Conservation (phyloP, 2,113 vertebrate genomes). For the Centrocercus urophasianus region DNA sequence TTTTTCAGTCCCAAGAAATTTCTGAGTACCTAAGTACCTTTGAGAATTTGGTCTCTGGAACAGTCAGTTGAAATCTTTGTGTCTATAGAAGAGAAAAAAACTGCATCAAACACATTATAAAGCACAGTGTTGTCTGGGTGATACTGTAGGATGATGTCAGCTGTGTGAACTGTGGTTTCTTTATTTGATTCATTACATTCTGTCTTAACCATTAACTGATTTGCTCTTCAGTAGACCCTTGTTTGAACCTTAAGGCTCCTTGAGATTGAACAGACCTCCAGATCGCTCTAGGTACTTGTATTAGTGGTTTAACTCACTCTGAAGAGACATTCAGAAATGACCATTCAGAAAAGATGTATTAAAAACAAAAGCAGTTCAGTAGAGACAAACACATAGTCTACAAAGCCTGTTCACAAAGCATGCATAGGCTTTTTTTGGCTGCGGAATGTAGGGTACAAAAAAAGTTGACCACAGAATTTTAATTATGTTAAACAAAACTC, state of each 20-base stretch:
- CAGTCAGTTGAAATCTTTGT: conserved; percentile 72
- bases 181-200: conserved; percentile 77
- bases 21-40: conserved; percentile 28
- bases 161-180: conserved; percentile 76
- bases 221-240: conserved; percentile 70
- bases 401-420: conserved; percentile 63
- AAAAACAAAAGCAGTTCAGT: conserved; percentile 73
- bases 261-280: conserved; percentile 79
- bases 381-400: conserved; percentile 68
- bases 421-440: conserved; percentile 47
- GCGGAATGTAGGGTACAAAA: background rate
- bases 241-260: conserved; percentile 74
- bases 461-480: conserved; percentile 68
- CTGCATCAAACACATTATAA: conserved; percentile 59
- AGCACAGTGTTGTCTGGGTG: conserved; percentile 74
- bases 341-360: conserved; percentile 54
- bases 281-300: conserved; percentile 73
- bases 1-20: background rate
- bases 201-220: conserved; percentile 75
- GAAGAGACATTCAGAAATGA: conserved; percentile 77
- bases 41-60: conserved; percentile 26
- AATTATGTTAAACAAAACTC: conserved; percentile 69
- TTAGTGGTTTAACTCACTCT: conserved; percentile 70
- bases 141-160: conserved; percentile 80
- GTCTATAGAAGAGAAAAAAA: conserved; percentile 32